phyloP scores from a whole-genome alignment of 2,113 vertebrate species.

The Strix aluco region DNA sequence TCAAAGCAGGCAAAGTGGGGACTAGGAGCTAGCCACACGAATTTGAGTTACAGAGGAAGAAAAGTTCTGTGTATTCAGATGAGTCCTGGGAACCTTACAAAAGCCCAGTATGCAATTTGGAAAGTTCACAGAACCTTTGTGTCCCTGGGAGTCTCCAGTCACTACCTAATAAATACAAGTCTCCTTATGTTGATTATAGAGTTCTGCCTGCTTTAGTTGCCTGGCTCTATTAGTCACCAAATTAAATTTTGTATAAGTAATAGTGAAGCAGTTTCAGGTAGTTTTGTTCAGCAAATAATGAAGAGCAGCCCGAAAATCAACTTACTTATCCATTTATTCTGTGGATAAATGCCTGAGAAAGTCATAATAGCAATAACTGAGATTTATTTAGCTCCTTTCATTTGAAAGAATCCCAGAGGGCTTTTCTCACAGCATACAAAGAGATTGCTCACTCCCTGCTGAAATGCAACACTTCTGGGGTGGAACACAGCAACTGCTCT shows the following conservation, averaged over 20 bases:
- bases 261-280: constrained; percentile 62
- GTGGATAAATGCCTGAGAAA: constrained; percentile 48
- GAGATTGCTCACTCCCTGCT: constrained; percentile 48
- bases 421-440: constrained; percentile 44
- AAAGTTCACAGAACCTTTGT: constrained; percentile 11
- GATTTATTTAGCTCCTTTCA: constrained; percentile 57
- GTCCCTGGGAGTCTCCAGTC: background rate
- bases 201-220: constrained; percentile 6
- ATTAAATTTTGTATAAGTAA: constrained; percentile 73
- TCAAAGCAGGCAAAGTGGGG: background rate
- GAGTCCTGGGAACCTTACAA: background rate
- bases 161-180: constrained; percentile 30
- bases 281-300: constrained; percentile 68
- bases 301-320: constrained; percentile 65
- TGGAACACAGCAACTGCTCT: constrained; percentile 32
- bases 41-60: background rate
- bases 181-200: constrained; percentile 49
- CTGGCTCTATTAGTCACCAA: constrained; percentile 63
- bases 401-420: constrained; percentile 43
- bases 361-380: constrained; percentile 54
- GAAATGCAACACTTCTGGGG: constrained; percentile 54
- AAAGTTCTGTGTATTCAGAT: background rate
- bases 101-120: background rate
- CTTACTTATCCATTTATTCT: constrained; percentile 57
- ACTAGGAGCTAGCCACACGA: background rate